These are phyloP conservation scores for Acholoe squamosa DNA, from an alignment of 2,888 invertebrate genomes.

Conservation along the genomic window DNA sequence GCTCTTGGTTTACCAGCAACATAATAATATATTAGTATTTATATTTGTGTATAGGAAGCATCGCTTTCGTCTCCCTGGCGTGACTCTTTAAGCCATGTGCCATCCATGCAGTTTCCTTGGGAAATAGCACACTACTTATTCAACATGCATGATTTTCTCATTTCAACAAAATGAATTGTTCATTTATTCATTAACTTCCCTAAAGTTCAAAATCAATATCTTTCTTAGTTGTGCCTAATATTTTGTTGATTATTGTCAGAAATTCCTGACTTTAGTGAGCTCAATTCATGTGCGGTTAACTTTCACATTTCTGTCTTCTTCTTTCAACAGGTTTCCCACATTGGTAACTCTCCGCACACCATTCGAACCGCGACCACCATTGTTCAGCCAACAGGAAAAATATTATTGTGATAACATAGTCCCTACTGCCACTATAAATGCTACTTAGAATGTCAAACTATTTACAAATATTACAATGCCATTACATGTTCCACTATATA, in stretches of 20 bases:
- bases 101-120: too few relatives aligned
- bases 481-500: constrained; percentile 47
- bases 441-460: constrained; percentile 51
- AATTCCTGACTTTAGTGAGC: too few relatives aligned
- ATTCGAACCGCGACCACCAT: not conserved
- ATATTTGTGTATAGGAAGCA: too few relatives aligned
- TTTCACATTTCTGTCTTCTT: not conserved
- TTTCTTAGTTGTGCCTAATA: not conserved
- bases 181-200: not conserved
- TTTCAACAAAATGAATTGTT: not conserved
- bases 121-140: too few relatives aligned
- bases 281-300: not conserved
- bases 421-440: constrained; percentile 56
- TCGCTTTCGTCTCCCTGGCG: too few relatives aligned
- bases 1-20: constrained; percentile 9
- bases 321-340: constrained; percentile 24
- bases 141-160: too few relatives aligned
- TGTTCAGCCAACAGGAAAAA: not conserved
- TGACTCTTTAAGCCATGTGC: too few relatives aligned
- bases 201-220: not conserved
- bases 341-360: not conserved
- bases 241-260: too few relatives aligned
- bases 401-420: constrained; percentile 30
- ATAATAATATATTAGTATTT: not conserved
- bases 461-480: constrained; percentile 57